Conservation (phyloP, 2,113 vertebrate genomes). For the human (Homo sapiens) region DNA sequence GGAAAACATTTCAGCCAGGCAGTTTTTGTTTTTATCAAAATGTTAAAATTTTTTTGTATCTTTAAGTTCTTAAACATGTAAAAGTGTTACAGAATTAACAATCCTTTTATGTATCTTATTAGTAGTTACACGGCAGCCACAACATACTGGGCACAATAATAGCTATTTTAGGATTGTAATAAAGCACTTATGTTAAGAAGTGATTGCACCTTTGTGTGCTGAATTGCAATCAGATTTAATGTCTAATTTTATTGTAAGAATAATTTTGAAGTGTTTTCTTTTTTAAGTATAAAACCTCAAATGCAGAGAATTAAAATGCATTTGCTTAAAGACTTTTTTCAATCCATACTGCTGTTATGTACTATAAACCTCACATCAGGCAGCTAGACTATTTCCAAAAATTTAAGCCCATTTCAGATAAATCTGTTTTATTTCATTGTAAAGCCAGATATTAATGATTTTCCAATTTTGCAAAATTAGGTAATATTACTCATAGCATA, state of each 20-base stretch:
- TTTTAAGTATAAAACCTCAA: neutral
- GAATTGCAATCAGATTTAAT: neutral
- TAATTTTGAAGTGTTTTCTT: constrained; percentile 17
- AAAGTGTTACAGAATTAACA: neutral
- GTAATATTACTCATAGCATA: neutral
- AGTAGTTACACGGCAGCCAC: neutral
- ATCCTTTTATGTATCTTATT: neutral
- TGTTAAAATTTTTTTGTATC: neutral
- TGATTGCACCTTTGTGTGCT: neutral
- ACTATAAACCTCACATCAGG: neutral
- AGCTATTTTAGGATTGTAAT: neutral
- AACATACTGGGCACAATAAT: neutral
- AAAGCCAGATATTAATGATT: neutral
- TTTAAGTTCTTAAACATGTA: neutral
- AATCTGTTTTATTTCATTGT: neutral
- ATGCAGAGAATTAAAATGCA: constrained; percentile 21
- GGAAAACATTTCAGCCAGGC: neutral
- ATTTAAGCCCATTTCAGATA: neutral
- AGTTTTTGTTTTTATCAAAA: constrained; percentile 15
- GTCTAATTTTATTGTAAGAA: constrained; percentile 20
- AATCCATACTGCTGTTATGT: neutral
- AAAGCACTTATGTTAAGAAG: constrained; percentile 2
- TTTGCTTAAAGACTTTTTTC: constrained; percentile 5
- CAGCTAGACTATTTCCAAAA: neutral
- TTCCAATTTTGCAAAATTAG: neutral